Conservation (phyloP, 2,797 vertebrate genomes). For the Enteromius viviparus region DNA sequence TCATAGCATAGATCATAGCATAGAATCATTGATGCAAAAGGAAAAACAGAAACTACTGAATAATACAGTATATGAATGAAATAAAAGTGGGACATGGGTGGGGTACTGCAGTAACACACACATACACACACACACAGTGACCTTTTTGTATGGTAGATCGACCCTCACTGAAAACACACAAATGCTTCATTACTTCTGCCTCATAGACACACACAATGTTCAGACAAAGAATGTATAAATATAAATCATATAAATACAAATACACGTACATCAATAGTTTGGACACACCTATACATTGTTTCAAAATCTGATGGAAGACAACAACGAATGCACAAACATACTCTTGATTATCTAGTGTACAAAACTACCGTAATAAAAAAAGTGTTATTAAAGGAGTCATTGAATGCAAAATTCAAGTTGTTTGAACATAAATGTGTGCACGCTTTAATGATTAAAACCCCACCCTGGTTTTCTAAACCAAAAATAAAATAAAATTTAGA, state of each 20-base stretch:
- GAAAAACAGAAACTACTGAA: conserved; percentile 4
- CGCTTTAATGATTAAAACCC: too few relatives aligned
- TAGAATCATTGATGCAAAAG: conserved; percentile 15
- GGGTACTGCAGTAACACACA: conserved; percentile 20
- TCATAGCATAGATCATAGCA: neutral
- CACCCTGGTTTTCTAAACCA: too few relatives aligned
- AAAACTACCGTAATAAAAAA: neutral
- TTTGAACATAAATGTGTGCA: too few relatives aligned
- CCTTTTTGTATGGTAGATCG: conserved; percentile 29
- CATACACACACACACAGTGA: conserved; percentile 12
- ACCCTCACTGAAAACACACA: conserved; percentile 14
- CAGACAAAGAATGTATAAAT: neutral
- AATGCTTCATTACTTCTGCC: conserved; percentile 41
- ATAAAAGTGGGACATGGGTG: conserved; percentile 44
- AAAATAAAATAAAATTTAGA: too few relatives aligned
- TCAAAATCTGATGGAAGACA: neutral
- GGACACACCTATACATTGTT: neutral
- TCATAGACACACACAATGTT: conserved; percentile 8
- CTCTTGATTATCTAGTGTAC: neutral
- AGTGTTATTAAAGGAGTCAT: too few relatives aligned
- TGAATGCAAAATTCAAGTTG: too few relatives aligned
- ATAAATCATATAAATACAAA: neutral
- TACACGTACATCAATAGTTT: neutral
- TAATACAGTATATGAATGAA: conserved; percentile 24
- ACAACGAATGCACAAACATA: neutral